Conservation (phyloP, 2,888 invertebrate species). For the Mystacides longicornis region DNA sequence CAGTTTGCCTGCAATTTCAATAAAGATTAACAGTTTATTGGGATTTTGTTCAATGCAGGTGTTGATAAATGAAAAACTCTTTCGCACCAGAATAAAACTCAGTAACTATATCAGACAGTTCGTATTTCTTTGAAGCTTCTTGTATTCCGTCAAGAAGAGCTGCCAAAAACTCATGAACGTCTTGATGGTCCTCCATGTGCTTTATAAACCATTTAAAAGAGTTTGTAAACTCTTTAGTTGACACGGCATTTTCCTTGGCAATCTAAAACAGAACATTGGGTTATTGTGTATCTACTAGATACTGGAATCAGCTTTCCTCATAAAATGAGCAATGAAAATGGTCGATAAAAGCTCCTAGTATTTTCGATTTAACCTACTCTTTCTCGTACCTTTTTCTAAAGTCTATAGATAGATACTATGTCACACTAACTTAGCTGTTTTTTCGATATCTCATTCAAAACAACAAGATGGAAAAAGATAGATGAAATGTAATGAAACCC, state of each 20-base stretch:
- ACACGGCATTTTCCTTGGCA: constrained; percentile 68
- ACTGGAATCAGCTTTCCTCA: too few species aligned
- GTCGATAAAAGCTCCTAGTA: too few species aligned
- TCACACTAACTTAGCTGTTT: too few species aligned
- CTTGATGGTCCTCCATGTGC: constrained; percentile 89
- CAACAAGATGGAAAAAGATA: too few species aligned
- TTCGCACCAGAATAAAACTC: constrained; percentile 60
- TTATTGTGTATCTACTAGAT: too few species aligned
- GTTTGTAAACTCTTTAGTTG: constrained; percentile 78
- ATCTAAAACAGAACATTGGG: too few species aligned
- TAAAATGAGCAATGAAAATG: too few species aligned
- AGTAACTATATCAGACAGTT: constrained; percentile 74
- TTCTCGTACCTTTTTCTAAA: too few species aligned
- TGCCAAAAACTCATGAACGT: constrained; percentile 82
- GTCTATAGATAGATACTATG: too few species aligned
- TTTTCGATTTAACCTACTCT: too few species aligned
- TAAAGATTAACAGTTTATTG: neutral
- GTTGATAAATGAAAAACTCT: neutral
- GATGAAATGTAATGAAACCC: too few species aligned
- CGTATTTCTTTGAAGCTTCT: constrained; percentile 73
- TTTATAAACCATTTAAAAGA: constrained; percentile 89
- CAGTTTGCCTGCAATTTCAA: neutral
- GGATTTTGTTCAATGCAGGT: neutral
- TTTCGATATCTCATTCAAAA: too few species aligned
- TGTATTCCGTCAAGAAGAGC: constrained; percentile 89